phyloP scores from a whole-genome alignment of 2,113 vertebrate species.

The Chlamydotis undulata region DNA sequence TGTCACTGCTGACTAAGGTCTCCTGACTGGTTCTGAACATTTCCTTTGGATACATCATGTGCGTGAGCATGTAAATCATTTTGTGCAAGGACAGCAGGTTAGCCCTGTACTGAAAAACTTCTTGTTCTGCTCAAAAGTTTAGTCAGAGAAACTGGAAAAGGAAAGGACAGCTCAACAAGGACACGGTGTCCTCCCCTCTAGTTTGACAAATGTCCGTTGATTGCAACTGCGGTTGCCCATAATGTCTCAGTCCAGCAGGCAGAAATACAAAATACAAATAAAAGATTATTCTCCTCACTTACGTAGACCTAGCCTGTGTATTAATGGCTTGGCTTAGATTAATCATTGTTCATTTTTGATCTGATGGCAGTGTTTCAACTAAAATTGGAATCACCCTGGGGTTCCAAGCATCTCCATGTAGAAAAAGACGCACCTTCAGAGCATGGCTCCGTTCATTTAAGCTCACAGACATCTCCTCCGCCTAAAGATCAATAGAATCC shows the following conservation, averaged over 20 bases:
- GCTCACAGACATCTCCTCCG: background rate
- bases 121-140: background rate
- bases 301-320: background rate
- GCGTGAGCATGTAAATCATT: background rate
- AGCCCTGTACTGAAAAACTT: background rate
- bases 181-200: background rate
- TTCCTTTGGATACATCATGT: background rate
- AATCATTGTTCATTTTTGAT: background rate
- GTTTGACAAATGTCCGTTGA: background rate
- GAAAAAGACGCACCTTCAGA: background rate
- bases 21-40: background rate
- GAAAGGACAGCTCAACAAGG: background rate
- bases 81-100: background rate
- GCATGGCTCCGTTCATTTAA: background rate
- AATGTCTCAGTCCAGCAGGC: background rate
- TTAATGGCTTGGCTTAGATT: background rate
- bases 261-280: background rate
- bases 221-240: background rate
- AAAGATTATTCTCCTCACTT: background rate
- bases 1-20: conserved; percentile 26
- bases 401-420: background rate
- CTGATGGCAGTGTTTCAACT: background rate
- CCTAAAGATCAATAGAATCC: background rate
- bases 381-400: background rate
- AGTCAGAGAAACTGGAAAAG: background rate